A percentile compares a stretch with the other conserved stretches of the same genome.
These are phyloP conservation scores for Hippopotamus amphibius DNA, from an alignment of 2,113 vertebrate genomes.

Conservation along the genomic window DNA sequence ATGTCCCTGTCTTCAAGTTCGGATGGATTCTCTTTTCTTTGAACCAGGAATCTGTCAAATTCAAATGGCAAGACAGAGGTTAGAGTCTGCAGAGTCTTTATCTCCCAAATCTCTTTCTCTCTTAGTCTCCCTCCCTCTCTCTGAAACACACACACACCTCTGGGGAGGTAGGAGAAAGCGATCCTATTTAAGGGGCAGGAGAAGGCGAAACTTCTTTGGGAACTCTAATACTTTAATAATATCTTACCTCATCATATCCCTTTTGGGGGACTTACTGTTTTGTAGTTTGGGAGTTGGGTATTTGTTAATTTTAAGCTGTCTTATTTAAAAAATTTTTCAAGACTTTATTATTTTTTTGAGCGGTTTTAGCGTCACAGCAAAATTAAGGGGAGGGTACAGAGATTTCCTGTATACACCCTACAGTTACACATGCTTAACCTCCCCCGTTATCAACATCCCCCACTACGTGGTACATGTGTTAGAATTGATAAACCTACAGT, in stretches of 20 bases:
- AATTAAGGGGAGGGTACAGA: not conserved
- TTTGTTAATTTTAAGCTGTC: not conserved
- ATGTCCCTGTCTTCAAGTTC: not conserved
- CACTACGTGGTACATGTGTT: not conserved
- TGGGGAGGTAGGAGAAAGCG: not conserved
- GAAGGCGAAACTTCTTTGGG: not conserved
- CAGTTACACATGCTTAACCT: not conserved
- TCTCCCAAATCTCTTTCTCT: not conserved
- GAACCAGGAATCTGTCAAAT: not conserved
- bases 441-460: not conserved
- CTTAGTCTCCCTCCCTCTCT: not conserved
- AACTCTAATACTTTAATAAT: not conserved
- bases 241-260: not conserved
- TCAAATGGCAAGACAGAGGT: constrained; percentile 2
- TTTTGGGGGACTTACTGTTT: not conserved
- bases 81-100: not conserved
- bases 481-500: not conserved
- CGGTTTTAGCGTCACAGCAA: not conserved
- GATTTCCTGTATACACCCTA: not conserved
- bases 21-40: constrained; percentile 15
- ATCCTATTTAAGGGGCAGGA: not conserved
- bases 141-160: not conserved
- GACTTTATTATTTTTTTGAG: not conserved
- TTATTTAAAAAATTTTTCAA: not conserved
- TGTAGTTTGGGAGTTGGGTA: not conserved